Conservation (phyloP, 2,113 vertebrate species). For the Amphilophus citrinellus region DNA sequence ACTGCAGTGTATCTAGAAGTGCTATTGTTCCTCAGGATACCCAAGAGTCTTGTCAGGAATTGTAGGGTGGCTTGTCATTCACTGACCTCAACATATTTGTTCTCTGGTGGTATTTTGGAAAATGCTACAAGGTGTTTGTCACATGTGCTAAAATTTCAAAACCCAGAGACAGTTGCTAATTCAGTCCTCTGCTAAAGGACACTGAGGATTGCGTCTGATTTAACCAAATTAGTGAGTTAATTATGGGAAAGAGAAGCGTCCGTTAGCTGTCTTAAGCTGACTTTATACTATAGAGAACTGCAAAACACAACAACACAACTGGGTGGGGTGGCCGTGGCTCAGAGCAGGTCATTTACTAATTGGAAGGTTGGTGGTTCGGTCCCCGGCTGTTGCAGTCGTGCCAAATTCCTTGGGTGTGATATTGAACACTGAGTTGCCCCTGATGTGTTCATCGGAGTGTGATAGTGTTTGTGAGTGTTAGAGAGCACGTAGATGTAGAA, state of each 20-base stretch:
- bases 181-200: conserved; percentile 25
- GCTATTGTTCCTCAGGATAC: conserved; percentile 57
- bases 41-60: conserved; percentile 57
- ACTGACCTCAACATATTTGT: conserved; percentile 64
- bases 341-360: too few relatives aligned
- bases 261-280: background rate
- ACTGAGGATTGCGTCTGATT: background rate
- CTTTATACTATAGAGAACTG: background rate
- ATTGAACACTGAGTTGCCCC: too few relatives aligned
- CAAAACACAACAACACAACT: background rate
- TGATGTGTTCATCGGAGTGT: too few relatives aligned
- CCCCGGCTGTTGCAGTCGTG: too few relatives aligned
- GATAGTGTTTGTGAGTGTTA: too few relatives aligned
- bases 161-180: conserved; percentile 20
- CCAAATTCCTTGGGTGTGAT: too few relatives aligned
- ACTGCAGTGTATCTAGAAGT: conserved; percentile 66
- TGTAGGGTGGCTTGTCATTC: conserved; percentile 67
- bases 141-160: conserved; percentile 26
- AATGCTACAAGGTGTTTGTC: conserved; percentile 42
- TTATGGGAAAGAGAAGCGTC: conserved; percentile 10
- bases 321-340: too few relatives aligned
- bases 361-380: too few relatives aligned
- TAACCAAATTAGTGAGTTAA: conserved; percentile 5
- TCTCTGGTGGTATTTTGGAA: conserved; percentile 43
- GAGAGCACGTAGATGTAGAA: too few relatives aligned